A percentile compares a stretch with the other conserved stretches of the same genome.
Conservation (phyloP, 2,113 vertebrate genomes). For the Trogon surrucura region DNA sequence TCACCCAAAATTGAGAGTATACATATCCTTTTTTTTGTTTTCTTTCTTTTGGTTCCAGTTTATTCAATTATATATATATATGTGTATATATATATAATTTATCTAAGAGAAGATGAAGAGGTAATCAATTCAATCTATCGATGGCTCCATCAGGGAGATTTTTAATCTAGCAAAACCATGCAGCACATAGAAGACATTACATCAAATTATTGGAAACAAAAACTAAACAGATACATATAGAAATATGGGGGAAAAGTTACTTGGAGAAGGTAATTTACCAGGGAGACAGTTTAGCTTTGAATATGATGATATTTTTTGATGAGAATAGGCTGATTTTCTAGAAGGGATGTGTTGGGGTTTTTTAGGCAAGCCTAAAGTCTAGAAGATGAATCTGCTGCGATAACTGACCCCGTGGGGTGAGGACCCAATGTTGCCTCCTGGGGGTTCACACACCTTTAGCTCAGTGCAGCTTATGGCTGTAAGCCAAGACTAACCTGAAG, state of each 20-base stretch:
- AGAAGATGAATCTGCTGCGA: background rate
- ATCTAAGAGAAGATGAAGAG: background rate
- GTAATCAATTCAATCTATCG: background rate
- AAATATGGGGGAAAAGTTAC: background rate
- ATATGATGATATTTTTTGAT: background rate
- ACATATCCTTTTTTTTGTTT: accelerated
- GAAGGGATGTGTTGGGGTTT: accelerated
- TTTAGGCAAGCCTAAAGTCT: background rate
- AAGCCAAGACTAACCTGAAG: background rate
- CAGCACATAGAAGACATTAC: background rate
- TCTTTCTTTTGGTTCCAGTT: background rate
- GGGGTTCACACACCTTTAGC: background rate
- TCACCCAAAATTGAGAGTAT: background rate
- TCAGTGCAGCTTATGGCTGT: background rate
- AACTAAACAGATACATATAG: background rate
- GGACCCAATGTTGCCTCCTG: background rate
- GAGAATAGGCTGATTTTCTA: background rate
- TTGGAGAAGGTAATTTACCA: background rate
- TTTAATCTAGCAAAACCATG: background rate
- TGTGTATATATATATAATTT: background rate
- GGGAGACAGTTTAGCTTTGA: background rate
- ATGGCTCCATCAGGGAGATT: background rate
- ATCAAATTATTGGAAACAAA: background rate
- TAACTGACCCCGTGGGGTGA: background rate
- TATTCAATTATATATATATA: too few relatives aligned